These are phyloP conservation scores for Meta bourneti DNA, from an alignment of 2,888 invertebrate genomes.

Conservation along the genomic window DNA sequence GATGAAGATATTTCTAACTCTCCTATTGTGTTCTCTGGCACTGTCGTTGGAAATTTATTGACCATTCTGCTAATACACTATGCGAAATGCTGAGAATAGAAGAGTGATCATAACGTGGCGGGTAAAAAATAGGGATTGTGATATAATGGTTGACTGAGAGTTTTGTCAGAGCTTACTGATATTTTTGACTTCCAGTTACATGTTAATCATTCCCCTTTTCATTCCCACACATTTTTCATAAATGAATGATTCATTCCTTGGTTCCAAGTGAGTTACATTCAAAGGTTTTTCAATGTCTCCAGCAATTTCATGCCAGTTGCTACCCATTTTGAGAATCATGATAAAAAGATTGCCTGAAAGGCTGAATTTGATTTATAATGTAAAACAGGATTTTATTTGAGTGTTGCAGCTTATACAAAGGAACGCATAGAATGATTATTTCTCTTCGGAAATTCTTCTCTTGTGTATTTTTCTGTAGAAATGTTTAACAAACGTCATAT, in stretches of 20 bases:
- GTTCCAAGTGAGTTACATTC: not conserved
- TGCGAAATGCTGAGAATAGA: not conserved
- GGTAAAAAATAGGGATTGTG: not conserved
- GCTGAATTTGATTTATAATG: no score
- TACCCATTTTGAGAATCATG: no score
- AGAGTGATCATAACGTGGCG: not conserved
- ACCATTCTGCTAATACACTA: conserved; percentile 47
- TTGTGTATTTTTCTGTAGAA: no score
- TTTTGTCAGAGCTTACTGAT: not conserved
- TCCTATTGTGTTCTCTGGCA: conserved; percentile 49
- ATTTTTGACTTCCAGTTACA: not conserved
- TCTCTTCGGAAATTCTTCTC: no score
- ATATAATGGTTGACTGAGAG: not conserved
- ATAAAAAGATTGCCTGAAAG: no score
- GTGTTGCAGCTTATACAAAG: no score
- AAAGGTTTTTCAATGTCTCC: not conserved
- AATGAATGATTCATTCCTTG: not conserved
- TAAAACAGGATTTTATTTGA: no score
- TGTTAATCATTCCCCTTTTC: not conserved
- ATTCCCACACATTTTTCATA: not conserved
- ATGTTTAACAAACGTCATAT: no score
- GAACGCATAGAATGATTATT: no score
- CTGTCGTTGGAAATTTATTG: conserved; percentile 57
- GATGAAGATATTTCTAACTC: conserved; percentile 71
- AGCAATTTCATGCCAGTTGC: not conserved